Evolutionary conservation across 2,888 invertebrate species (phyloP), one percentile per base, ranked within the genome.

Genomic region (Cerastoderma edule): DNA sequence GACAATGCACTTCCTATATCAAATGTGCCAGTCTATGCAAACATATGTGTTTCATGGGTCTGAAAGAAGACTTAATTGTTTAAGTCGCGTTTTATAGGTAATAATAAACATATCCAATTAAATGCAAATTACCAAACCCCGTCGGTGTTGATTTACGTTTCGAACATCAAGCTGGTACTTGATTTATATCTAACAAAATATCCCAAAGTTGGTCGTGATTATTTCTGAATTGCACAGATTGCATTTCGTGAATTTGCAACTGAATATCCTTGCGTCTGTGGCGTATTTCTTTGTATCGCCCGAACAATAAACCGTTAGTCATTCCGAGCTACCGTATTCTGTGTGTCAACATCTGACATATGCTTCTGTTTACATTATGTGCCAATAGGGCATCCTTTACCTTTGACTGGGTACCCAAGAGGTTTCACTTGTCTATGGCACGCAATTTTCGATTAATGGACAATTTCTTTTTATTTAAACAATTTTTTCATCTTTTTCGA

Each of bases 311-410:
- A 22, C 24, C 27, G 24, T 60, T 60, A 60, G 60, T 60, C 60
- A 60, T 22, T 60, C 60, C 27, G 60, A 22, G 60, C 60, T 22
- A 60, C 60, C 60, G 60, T 60, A 60, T 60, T 60, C 39, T 60
- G 24, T n/a, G n/a, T 60, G 60, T 60, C 60, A 60, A 60, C 39
- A 60, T 27, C n/a, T 60, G 60, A 60, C 60, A 60, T 60, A 60
- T 60, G 60, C 60, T 39, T 60, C 60, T 60, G 60, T 60, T 60
- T 60, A 60, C 60, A 24, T 60, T 60, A 10, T 50, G 50, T 39
- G 60, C 33, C 39, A n/a, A 39, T 33, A 24, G 16, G 24, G 60
- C 60, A 60, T 60, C 60, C 50, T 50, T 22, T 10, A 50, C n/a
- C n/a, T n/a, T n/a, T n/a, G n/a, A n/a, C n/a, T n/a, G n/a, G n/a